These are phyloP conservation scores for Spea bombifrons DNA, from an alignment of 2,113 vertebrate genomes.

Conservation along the genomic window DNA sequence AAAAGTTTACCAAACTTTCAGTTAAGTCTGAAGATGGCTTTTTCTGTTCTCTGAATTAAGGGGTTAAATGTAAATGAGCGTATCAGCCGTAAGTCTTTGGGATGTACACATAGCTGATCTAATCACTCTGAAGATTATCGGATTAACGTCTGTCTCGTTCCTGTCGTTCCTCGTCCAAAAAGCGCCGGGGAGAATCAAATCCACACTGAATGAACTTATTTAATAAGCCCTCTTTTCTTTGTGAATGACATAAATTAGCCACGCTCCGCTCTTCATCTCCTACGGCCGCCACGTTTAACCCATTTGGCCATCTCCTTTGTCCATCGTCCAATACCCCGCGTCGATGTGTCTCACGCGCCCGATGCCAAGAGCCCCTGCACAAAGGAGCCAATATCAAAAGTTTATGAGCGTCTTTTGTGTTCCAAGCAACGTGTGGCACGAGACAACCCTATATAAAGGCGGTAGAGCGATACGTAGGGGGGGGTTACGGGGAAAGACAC, in stretches of 20 bases:
- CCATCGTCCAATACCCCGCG: background rate
- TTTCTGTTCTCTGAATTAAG: too few species aligned
- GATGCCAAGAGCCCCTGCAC: conserved; percentile 10
- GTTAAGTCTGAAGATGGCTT: too few species aligned
- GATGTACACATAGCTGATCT: conserved; percentile 3
- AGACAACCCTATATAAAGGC: background rate
- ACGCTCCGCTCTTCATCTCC: conserved; percentile 36
- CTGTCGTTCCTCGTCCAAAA: conserved; percentile 46
- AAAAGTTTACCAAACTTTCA: too few species aligned
- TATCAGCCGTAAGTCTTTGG: background rate
- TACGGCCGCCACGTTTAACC: conserved; percentile 59
- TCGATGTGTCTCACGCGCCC: background rate
- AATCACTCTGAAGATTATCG: conserved; percentile 32
- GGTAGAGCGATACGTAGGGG: background rate
- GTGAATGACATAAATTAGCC: conserved; percentile 55
- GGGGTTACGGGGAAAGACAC: background rate
- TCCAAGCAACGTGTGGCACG: too few species aligned
- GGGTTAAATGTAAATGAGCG: background rate
- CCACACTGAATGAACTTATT: conserved; percentile 73
- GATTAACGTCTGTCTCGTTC: conserved; percentile 46
- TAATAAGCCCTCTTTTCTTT: conserved; percentile 63
- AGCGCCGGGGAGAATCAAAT: conserved; percentile 68
- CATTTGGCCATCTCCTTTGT: conserved; percentile 51
- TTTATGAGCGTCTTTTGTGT: background rate
- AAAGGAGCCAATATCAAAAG: background rate